Conservation (phyloP, 1,140 invertebrate species). For the Conopomorpha cramerella region DNA sequence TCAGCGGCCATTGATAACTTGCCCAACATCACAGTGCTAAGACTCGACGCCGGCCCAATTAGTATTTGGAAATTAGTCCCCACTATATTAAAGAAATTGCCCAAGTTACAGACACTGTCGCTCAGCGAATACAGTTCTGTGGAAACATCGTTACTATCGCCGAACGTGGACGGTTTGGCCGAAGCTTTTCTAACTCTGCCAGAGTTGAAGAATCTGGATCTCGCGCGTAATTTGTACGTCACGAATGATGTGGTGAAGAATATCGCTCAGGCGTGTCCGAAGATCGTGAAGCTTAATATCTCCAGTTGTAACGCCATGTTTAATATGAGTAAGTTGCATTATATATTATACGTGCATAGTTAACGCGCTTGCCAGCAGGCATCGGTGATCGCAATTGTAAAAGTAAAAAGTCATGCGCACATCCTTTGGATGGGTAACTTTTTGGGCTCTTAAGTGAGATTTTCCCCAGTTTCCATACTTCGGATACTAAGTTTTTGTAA, state of each 20-base stretch:
- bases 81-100: conserved; percentile 29
- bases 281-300: conserved; percentile 28
- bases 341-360: no score
- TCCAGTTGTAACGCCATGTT: conserved; percentile 40
- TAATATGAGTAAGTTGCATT: no score
- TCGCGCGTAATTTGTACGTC: conserved; percentile 38
- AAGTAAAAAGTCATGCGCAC: no score
- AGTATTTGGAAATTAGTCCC: conserved; percentile 38
- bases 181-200: conserved; percentile 20
- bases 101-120: conserved; percentile 36
- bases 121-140: conserved; percentile 34
- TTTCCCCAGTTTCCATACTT: no score
- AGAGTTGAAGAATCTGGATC: conserved; percentile 27
- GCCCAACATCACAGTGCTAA: conserved; percentile 26
- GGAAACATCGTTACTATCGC: conserved; percentile 11
- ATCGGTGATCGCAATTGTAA: no score
- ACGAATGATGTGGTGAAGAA: conserved; percentile 32
- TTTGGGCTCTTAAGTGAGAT: no score
- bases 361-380: no score
- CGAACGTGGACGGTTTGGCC: conserved; percentile 22
- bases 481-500: no score
- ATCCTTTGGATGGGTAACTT: no score
- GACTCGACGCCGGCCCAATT: conserved; percentile 32
- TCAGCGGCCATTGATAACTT: conserved; percentile 27
- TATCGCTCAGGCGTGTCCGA: conserved; percentile 21